Percentiles rank a stretch among this genome's conserved stretches.
Conservation (phyloP, 1,140 invertebrate genomes). For the Colletes gigas region DNA sequence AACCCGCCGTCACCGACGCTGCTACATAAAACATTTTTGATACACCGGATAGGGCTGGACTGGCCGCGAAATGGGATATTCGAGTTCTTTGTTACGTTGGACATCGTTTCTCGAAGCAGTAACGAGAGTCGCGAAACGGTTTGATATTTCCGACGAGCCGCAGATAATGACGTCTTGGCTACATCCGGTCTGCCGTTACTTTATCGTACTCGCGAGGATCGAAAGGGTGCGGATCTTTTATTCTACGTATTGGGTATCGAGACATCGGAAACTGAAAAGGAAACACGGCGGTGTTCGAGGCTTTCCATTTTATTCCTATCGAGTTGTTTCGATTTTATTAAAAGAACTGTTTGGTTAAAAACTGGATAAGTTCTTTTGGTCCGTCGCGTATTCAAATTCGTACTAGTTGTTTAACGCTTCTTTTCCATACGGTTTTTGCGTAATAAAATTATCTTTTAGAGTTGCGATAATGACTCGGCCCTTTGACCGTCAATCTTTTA, state of each 20-base stretch:
- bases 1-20: not conserved
- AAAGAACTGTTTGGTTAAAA: too few relatives aligned
- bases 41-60: constrained; percentile 33
- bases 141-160: constrained; percentile 34
- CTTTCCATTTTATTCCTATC: too few relatives aligned
- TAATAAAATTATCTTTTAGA: constrained; percentile 9
- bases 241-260: too few relatives aligned
- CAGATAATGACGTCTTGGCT: constrained; percentile 9
- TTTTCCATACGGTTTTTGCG: not conserved
- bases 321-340: too few relatives aligned
- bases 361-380: too few relatives aligned
- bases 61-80: constrained; percentile 24
- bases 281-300: too few relatives aligned
- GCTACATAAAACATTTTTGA: constrained; percentile 59
- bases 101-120: constrained; percentile 20
- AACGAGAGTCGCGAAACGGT: constrained; percentile 25
- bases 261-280: too few relatives aligned
- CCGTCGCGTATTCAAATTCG: not conserved
- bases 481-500: constrained; percentile 39
- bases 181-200: not conserved
- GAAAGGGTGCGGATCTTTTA: too few relatives aligned
- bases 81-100: constrained; percentile 28
- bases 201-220: not conserved
- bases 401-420: not conserved
- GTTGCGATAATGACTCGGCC: not conserved